phyloP scores from a whole-genome alignment of 2,113 vertebrate genomes.

The Rutilus rutilus region DNA sequence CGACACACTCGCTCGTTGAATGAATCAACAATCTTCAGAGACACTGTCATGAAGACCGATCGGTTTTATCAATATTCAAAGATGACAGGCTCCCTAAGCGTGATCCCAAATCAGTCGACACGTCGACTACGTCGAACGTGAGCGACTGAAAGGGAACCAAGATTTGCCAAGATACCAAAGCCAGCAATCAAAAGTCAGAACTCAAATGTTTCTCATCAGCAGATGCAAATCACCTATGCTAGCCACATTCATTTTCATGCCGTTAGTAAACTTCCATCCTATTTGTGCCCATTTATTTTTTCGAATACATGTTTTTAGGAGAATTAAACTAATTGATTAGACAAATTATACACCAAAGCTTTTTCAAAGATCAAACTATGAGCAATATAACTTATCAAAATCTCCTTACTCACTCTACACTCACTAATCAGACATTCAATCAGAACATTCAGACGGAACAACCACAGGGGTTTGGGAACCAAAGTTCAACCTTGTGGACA shows the following conservation, averaged over 20 bases:
- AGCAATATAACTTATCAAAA: background rate
- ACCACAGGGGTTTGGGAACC: background rate
- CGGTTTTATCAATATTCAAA: too few relatives aligned
- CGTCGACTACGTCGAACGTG: too few relatives aligned
- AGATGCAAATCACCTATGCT: background rate
- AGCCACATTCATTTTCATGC: too few relatives aligned
- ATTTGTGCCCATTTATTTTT: background rate
- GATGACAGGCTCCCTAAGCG: too few relatives aligned
- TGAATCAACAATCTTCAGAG: too few relatives aligned
- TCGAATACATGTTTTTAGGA: background rate
- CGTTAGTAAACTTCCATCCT: background rate
- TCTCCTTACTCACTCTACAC: background rate
- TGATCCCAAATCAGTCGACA: too few relatives aligned
- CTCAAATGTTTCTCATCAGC: background rate
- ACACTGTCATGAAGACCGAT: too few relatives aligned
- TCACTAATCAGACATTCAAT: background rate
- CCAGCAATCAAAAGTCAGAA: background rate
- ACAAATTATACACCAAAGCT: background rate
- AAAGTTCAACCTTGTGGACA: slow-evolving; percentile 7
- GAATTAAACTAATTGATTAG: background rate
- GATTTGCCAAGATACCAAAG: background rate
- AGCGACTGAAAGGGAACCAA: too few relatives aligned
- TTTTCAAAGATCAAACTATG: background rate
- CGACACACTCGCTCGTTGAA: too few relatives aligned
- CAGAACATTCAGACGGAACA: too few relatives aligned